Evolutionary conservation across 1,140 invertebrate genomes (phyloP), one percentile per base, ranked within the genome.

Genomic region (Lutraria rhynchaena): DNA sequence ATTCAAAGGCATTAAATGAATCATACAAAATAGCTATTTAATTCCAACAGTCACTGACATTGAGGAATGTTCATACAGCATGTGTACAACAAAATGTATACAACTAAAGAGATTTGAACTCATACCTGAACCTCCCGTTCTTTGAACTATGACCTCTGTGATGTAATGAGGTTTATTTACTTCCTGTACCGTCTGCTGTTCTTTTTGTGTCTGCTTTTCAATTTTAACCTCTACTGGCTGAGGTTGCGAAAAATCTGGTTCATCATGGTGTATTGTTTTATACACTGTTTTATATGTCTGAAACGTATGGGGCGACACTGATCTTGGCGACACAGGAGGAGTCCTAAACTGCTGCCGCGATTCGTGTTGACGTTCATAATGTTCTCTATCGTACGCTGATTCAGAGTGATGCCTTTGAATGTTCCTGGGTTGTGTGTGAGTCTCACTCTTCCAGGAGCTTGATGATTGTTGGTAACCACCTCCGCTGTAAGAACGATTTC

Each of bases 341-440:
- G 86, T 83, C 9, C 71, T 80, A 57, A 63, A 83, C 11, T 73
- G 63, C 7, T 63, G 46, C 41, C 63, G 75, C 19, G 82, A 83
- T 17, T 55, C 61, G 24, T 75, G 61, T 51, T 83, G 76, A 31
- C 80, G 71, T 24, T 81, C 82, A n/a, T n/a, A 73, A 24, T 81
- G 82, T n/a, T 85, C 85, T 15, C 93, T 90, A 73, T 94, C 93
- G 81, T 92, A 91, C n/a, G 92, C 89, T 11, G 90, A 90, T 78
- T 94, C 93, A 17, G 93, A 93, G 63, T 92, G 88, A 81, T 94
- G 93, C 55, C 90, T 83, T 17, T 84, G 78, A 49, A 91, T 77
- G 1, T 86, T 81, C 37, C 85, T 63, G 24, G 78, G 69, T 41
- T 81, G 78, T 27, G 67, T 60, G 9, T 81, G 78, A 65, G 78